phyloP scores from a whole-genome alignment of 2,888 invertebrate genomes.

The Drosophila mayaguana region DNA sequence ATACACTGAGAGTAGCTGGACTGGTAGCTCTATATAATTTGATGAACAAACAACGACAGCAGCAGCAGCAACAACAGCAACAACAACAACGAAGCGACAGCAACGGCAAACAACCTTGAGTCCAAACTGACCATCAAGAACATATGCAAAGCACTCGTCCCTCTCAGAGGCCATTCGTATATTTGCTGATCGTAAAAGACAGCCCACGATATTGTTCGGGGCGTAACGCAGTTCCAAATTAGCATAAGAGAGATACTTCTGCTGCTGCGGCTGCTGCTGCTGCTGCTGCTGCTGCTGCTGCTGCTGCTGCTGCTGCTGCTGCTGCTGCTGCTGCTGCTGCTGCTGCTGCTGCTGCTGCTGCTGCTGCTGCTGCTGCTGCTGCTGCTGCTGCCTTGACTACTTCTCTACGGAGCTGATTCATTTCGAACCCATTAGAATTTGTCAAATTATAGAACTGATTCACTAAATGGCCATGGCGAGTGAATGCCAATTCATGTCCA shows the following conservation, averaged over 20 bases:
- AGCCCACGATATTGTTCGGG: slow-evolving; percentile 56
- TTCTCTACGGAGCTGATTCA: slow-evolving; percentile 58
- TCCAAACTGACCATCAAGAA: slow-evolving; percentile 43
- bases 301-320: too few species aligned
- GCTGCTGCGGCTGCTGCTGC: neutral
- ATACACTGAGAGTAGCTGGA: slow-evolving; percentile 51
- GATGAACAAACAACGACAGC: slow-evolving; percentile 75
- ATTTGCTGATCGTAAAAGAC: slow-evolving; percentile 50
- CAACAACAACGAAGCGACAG: slow-evolving; percentile 24
- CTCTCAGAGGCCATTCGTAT: slow-evolving; percentile 24
- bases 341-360: neutral
- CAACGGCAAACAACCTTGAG: slow-evolving; percentile 54
- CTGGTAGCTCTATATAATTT: slow-evolving; percentile 78
- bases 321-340: too few species aligned
- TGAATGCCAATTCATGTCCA: slow-evolving; percentile 54
- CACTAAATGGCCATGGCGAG: slow-evolving; percentile 54
- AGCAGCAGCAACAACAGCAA: slow-evolving; percentile 34
- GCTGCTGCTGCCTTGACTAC: neutral
- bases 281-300: neutral
- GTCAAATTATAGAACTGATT: slow-evolving; percentile 77
- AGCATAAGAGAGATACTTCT: slow-evolving; percentile 60
- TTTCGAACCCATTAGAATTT: slow-evolving; percentile 73
- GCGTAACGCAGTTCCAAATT: slow-evolving; percentile 61
- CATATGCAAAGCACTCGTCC: slow-evolving; percentile 57
- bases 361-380: neutral